phyloP scores from a whole-genome alignment of 1,140 invertebrate genomes.

The Drepana arcuata region DNA sequence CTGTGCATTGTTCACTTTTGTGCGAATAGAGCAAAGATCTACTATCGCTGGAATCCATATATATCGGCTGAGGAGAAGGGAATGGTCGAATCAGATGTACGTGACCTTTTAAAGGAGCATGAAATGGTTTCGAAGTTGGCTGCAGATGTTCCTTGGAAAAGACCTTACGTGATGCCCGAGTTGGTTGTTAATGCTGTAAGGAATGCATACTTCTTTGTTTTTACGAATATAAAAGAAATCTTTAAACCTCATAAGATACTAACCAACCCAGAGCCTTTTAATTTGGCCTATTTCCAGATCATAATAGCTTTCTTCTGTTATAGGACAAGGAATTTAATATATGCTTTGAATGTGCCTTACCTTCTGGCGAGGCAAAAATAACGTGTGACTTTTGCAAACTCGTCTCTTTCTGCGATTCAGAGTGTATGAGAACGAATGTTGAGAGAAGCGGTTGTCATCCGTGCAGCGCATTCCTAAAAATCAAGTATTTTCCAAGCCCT shows the following conservation, averaged over 20 bases:
- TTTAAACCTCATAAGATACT: no score
- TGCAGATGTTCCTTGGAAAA: conserved; percentile 16
- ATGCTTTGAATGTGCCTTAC: conserved; percentile 50
- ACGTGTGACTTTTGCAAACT: conserved; percentile 33
- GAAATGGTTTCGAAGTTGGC: conserved; percentile 10
- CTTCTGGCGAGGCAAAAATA: conserved; percentile 29
- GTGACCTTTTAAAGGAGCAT: conserved; percentile 21
- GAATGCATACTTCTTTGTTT: no score
- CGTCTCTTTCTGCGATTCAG: conserved; percentile 37
- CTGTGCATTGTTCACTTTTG: conserved; percentile 30
- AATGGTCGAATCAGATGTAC: conserved; percentile 26
- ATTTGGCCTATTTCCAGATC: no score
- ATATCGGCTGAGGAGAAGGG: conserved; percentile 27
- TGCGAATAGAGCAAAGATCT: background rate
- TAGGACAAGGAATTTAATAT: conserved; percentile 41
- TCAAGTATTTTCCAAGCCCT: conserved; percentile 22
- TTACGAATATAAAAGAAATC: no score
- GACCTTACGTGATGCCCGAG: conserved; percentile 38
- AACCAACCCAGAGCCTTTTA: no score
- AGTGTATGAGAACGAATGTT: conserved; percentile 39
- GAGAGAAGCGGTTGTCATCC: conserved; percentile 37
- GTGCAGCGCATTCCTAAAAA: conserved; percentile 34
- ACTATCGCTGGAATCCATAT: background rate
- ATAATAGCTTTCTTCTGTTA: no score
- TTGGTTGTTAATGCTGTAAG: conserved; percentile 26